Evolutionary conservation across 2,888 invertebrate genomes (phyloP).

Genomic region (Trachelus tabidus): DNA sequence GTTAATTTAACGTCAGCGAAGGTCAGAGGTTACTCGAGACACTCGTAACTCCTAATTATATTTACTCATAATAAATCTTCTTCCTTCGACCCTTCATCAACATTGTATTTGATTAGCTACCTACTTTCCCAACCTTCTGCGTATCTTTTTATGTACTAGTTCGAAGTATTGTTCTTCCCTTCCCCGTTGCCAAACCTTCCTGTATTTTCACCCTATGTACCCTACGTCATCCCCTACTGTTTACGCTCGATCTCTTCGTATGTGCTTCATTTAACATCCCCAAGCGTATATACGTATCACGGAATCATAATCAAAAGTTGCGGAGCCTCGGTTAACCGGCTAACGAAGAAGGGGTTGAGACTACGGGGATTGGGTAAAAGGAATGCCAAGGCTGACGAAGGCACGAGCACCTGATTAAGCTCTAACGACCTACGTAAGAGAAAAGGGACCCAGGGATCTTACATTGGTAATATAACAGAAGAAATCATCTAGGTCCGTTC

Average conservation of each 20-base stretch:
- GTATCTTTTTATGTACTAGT: neutral
- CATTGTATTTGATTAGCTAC: slow-evolving; percentile 8
- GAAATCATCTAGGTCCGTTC: neutral
- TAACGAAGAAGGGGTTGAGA: neutral
- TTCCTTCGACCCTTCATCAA: slow-evolving; percentile 21
- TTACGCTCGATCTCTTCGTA: neutral
- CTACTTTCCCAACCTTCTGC: neutral
- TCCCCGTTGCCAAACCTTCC: neutral
- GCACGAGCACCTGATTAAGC: neutral
- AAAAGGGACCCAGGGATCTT: neutral
- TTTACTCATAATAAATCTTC: slow-evolving; percentile 52
- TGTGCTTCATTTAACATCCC: neutral
- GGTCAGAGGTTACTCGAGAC: slow-evolving; percentile 43
- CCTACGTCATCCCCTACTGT: neutral
- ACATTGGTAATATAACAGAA: neutral
- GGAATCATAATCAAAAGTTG: neutral
- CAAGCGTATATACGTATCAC: neutral
- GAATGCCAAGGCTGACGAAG: neutral
- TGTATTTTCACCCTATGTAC: neutral
- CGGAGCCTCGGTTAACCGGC: neutral
- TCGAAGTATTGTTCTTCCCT: neutral
- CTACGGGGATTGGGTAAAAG: neutral
- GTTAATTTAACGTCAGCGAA: slow-evolving; percentile 42
- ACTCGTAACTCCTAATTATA: slow-evolving; percentile 51
- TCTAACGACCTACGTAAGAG: neutral